Conservation (phyloP, 2,888 invertebrate genomes). For the Lottia gigantea region DNA sequence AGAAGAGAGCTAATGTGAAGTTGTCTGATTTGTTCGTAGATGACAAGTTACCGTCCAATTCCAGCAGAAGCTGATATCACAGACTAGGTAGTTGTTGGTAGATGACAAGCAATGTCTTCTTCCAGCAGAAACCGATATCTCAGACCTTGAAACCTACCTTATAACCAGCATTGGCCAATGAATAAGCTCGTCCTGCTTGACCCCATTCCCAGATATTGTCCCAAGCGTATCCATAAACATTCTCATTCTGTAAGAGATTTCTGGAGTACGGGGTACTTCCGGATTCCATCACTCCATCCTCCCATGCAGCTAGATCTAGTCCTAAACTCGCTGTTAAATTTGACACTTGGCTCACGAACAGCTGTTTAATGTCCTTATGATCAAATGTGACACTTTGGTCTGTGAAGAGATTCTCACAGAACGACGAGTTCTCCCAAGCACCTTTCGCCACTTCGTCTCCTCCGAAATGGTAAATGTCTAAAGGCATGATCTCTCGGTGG, state of each 20-base stretch:
- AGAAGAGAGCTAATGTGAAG: too few species aligned
- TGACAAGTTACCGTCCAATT: too few species aligned
- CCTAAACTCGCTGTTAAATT: conserved; percentile 26
- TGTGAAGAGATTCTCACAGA: conserved; percentile 35
- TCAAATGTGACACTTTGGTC: conserved; percentile 23
- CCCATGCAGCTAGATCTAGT: conserved; percentile 51
- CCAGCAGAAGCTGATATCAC: too few species aligned
- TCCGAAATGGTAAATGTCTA: conserved; percentile 53
- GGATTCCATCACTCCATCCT: conserved; percentile 47
- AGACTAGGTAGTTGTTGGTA: too few species aligned
- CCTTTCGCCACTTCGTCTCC: conserved; percentile 55
- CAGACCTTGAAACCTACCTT: conserved; percentile 36
- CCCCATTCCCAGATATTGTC: conserved; percentile 48
- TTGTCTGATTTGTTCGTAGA: too few species aligned
- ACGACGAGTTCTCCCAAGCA: conserved; percentile 45
- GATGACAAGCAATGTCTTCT: too few species aligned
- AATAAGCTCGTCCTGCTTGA: conserved; percentile 35
- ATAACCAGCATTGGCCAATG: conserved; percentile 47
- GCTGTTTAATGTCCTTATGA: conserved; percentile 26
- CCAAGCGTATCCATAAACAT: conserved; percentile 46
- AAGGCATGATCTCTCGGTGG: conserved; percentile 46
- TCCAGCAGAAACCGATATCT: too few species aligned
- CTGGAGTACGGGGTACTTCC: conserved; percentile 28
- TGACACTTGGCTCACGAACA: conserved; percentile 36
- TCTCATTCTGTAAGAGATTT: conserved; percentile 19